phyloP scores from a whole-genome alignment of 2,888 invertebrate species.

The Xanthorhoe spadicearia region DNA sequence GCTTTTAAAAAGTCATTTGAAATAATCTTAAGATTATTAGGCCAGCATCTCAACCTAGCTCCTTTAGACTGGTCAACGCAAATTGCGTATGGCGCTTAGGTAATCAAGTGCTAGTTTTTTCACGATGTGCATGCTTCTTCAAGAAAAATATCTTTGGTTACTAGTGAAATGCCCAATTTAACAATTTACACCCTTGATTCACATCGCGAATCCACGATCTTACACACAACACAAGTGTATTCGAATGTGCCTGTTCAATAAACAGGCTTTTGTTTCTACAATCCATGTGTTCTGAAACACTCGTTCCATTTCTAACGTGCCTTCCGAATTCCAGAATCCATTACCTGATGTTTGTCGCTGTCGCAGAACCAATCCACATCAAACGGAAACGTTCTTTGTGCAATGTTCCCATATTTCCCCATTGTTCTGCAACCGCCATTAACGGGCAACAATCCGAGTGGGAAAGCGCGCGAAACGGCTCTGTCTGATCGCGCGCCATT shows the following conservation, averaged over 20 bases:
- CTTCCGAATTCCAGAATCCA: slow-evolving; percentile 25
- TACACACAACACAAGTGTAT: background rate
- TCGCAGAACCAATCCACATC: slow-evolving; percentile 69
- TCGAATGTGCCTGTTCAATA: background rate
- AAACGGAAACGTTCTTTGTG: slow-evolving; percentile 76
- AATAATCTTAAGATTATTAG: no score
- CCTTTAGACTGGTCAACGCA: no score
- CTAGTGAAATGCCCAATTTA: no score
- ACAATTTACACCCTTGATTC: no score
- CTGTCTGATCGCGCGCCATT: slow-evolving; percentile 77
- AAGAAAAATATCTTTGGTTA: no score
- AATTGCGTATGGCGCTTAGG: no score
- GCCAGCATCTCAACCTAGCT: no score
- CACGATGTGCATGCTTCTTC: no score
- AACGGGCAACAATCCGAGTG: slow-evolving; percentile 68
- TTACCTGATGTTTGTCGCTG: slow-evolving; percentile 24
- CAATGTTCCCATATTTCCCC: slow-evolving; percentile 67
- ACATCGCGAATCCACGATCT: no score
- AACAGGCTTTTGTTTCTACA: background rate
- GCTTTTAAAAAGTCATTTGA: background rate
- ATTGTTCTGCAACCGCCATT: slow-evolving; percentile 78
- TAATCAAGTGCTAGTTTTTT: no score
- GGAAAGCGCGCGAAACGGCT: slow-evolving; percentile 68
- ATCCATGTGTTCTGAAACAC: background rate
- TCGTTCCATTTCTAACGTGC: background rate